phyloP scores from a whole-genome alignment of 2,113 vertebrate genomes.

The Pungitius pungitius region DNA sequence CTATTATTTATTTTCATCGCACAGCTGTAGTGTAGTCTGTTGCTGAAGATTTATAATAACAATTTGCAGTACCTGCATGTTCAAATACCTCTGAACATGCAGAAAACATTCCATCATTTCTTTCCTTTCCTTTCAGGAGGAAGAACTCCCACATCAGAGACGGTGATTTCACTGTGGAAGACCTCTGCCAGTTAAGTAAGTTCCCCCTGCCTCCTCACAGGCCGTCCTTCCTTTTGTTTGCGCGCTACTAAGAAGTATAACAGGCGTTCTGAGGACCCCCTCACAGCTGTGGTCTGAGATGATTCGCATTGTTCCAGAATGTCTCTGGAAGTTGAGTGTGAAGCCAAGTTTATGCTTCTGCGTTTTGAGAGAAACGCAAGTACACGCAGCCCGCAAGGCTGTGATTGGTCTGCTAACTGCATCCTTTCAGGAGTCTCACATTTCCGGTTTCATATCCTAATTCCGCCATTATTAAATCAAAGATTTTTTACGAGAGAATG shows the following conservation, averaged over 20 bases:
- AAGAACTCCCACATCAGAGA: conserved; percentile 91
- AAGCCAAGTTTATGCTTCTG: no score
- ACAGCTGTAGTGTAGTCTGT: neutral
- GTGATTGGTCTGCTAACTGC: no score
- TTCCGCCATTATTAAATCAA: no score
- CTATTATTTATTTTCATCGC: neutral
- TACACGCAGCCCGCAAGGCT: no score
- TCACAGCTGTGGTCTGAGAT: neutral
- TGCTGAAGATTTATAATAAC: neutral
- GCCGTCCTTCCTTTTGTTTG: neutral
- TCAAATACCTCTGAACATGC: neutral
- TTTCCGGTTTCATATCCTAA: no score
- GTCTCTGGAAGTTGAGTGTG: neutral
- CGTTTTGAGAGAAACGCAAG: no score
- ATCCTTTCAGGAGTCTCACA: no score
- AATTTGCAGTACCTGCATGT: neutral
- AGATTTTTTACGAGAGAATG: no score
- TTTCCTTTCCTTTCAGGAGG: conserved; percentile 78
- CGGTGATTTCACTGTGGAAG: conserved; percentile 89
- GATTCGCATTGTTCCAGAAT: neutral
- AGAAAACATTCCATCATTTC: conserved; percentile 1
- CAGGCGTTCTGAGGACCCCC: neutral
- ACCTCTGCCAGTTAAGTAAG: conserved; percentile 95
- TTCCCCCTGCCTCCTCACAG: conserved; percentile 38
- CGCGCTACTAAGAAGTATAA: neutral